These are phyloP conservation scores for Neomonachus schauinslandi DNA, from an alignment of 2,113 vertebrate species.

Conservation along the genomic window DNA sequence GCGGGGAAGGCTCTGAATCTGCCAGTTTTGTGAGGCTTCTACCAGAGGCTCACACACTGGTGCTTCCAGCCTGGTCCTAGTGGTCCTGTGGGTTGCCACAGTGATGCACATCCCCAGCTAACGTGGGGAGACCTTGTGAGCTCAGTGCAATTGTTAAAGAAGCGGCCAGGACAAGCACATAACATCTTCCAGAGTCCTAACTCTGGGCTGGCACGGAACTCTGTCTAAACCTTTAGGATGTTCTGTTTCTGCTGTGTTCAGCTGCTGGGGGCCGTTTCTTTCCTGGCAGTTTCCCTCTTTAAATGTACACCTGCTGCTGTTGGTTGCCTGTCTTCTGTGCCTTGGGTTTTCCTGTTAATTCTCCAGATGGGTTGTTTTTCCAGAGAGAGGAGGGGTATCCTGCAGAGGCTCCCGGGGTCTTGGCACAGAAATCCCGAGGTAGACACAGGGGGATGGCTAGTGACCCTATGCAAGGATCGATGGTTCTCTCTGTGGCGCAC, in stretches of 20 bases:
- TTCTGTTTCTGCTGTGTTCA: slow-evolving; percentile 6
- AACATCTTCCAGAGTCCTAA: not conserved
- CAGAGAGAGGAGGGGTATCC: not conserved
- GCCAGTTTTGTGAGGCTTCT: no score
- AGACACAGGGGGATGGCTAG: not conserved
- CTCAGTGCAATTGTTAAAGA: not conserved
- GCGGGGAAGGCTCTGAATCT: not conserved
- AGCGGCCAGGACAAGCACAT: not conserved
- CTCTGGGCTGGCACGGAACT: not conserved
- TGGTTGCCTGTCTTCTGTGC: not conserved
- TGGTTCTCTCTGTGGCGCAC: not conserved
- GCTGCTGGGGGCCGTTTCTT: not conserved
- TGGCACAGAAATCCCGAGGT: not conserved
- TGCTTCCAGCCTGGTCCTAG: not conserved
- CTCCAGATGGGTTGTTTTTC: not conserved
- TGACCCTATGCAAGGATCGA: not conserved
- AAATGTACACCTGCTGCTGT: not conserved
- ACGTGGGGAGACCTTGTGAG: not conserved
- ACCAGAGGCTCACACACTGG: not conserved
- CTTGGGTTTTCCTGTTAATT: not conserved
- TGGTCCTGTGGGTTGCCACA: not conserved
- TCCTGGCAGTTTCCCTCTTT: not conserved
- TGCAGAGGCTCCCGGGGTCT: not conserved
- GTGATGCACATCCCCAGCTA: not conserved
- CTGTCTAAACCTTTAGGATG: not conserved